phyloP scores from a whole-genome alignment of 2,113 vertebrate genomes.

The Machaerirhynchus nigripectus region DNA sequence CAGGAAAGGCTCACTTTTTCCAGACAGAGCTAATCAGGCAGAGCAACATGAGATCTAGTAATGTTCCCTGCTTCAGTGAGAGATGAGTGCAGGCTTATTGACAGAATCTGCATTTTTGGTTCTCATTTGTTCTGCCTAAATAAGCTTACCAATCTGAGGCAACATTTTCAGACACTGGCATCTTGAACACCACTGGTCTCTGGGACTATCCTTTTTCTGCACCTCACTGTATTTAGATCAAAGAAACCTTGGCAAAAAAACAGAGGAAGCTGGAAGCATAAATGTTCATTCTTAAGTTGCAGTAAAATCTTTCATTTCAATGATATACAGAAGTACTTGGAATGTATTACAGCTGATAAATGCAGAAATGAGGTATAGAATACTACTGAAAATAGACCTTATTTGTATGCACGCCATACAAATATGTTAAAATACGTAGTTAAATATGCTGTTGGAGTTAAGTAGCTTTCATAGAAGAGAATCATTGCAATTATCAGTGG shows the following conservation, averaged over 20 bases:
- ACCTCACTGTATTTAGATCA: not conserved
- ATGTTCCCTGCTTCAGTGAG: not conserved
- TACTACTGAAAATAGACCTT: constrained; percentile 47
- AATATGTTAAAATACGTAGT: constrained; percentile 45
- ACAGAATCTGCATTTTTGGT: constrained; percentile 31
- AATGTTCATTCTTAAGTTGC: constrained; percentile 9
- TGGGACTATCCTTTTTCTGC: not conserved
- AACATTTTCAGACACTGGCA: not conserved
- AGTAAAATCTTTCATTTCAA: constrained; percentile 38
- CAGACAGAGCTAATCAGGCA: not conserved
- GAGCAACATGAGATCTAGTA: not conserved
- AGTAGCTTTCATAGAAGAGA: constrained; percentile 50
- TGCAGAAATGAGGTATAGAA: constrained; percentile 37
- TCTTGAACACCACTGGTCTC: not conserved
- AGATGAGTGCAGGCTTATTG: not conserved
- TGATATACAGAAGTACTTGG: constrained; percentile 10
- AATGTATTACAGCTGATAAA: constrained; percentile 46
- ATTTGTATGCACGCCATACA: constrained; percentile 42
- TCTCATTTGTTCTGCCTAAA: not conserved
- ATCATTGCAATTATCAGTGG: constrained; percentile 47
- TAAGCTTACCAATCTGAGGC: not conserved
- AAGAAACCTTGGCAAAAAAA: not conserved
- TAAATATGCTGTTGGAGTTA: constrained; percentile 54
- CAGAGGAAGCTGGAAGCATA: not conserved
- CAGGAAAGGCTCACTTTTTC: not conserved